Evolutionary conservation across 92 coral and sea anemone species (phyloP).

Genomic region (Umimayanthus kanabou): DNA sequence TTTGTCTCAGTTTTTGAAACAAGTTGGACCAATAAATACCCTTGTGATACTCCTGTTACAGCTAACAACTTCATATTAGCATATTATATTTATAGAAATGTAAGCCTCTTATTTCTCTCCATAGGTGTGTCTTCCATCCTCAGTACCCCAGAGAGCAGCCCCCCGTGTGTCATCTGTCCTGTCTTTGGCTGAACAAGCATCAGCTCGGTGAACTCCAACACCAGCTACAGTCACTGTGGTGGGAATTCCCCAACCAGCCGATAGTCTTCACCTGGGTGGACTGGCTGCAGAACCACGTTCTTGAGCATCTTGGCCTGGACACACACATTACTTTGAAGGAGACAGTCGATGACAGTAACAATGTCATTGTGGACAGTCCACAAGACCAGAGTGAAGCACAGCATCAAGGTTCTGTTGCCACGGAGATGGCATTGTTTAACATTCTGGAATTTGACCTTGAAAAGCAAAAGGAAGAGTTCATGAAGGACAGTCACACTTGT

Average conservation of each 20-base stretch:
- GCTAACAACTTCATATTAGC: too few relatives aligned
- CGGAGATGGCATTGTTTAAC: conserved; percentile 67
- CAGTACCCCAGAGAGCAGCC: conserved; percentile 74
- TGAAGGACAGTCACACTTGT: conserved; percentile 71
- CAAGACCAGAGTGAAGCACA: neutral
- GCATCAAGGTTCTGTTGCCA: conserved; percentile 13
- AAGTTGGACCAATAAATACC: too few relatives aligned
- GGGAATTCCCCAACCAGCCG: conserved; percentile 60
- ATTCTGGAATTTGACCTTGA: conserved; percentile 87
- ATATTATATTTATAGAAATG: too few relatives aligned
- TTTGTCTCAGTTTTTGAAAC: too few relatives aligned
- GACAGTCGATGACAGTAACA: conserved; percentile 24
- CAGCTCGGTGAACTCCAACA: conserved; percentile 62
- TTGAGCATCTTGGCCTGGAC: conserved; percentile 62
- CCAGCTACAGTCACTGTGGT: conserved; percentile 66
- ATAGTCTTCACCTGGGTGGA: conserved; percentile 90
- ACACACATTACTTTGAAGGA: conserved; percentile 65
- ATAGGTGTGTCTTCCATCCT: conserved; percentile 60
- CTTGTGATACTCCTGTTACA: too few relatives aligned
- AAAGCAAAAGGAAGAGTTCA: conserved; percentile 64
- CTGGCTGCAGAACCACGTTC: conserved; percentile 77
- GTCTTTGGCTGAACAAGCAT: conserved; percentile 77
- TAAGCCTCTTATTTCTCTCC: neutral
- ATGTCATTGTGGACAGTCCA: neutral
- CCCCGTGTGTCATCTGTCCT: conserved; percentile 72